Evolutionary conservation across 2,113 vertebrate genomes (phyloP).

Genomic region (Aegotheles bennettii): DNA sequence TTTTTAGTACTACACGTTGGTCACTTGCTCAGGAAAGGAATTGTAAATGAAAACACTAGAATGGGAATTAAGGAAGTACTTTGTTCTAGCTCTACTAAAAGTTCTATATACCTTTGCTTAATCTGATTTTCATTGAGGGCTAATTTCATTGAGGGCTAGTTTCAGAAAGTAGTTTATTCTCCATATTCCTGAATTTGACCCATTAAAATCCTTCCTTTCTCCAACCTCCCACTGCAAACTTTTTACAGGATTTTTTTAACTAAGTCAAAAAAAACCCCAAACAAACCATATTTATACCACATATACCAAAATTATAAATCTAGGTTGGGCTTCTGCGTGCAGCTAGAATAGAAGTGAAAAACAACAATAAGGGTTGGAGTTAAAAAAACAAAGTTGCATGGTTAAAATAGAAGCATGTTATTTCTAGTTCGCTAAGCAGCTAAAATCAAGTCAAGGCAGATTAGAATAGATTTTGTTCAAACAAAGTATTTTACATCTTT

Average conservation of each 20-base stretch:
- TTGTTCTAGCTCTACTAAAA: not conserved
- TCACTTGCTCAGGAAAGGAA: not conserved
- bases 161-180: not conserved
- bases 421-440: not conserved
- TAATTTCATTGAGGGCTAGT: not conserved
- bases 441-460: not conserved
- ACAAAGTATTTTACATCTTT: not conserved
- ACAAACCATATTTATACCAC: not conserved
- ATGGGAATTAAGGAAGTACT: not conserved
- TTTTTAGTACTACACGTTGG: not conserved
- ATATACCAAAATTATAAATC: not conserved
- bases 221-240: not conserved
- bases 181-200: not conserved
- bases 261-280: not conserved
- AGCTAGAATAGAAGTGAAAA: not conserved
- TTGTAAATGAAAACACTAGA: not conserved
- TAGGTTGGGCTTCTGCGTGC: not conserved
- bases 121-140: not conserved
- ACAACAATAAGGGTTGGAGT: not conserved
- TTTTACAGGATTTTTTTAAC: not conserved
- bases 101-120: not conserved
- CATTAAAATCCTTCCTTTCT: not conserved
- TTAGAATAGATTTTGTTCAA: not conserved
- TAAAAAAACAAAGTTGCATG: not conserved
- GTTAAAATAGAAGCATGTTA: not conserved